Evolutionary conservation across 2,113 vertebrate species (phyloP), one percentile per base, ranked within the genome.

Genomic region (Melanotaenia duboulayi): DNA sequence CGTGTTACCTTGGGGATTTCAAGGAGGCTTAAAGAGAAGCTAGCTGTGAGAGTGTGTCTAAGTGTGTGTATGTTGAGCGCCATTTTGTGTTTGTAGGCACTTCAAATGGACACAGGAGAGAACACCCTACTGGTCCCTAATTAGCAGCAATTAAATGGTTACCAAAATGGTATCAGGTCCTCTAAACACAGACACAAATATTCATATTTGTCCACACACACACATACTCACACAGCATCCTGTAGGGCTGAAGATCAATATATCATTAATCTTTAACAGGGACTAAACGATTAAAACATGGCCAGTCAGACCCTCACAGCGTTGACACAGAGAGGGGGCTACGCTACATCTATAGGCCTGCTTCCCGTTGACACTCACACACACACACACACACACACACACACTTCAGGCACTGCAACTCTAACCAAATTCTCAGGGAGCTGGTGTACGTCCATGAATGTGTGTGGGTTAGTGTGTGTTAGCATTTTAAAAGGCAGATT

Each of bases 261-360:
- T 74, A 81, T 90, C 88, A 93, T 93, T 91, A 92, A 93, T 91
- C 91, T 92, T 93, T 94, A 90, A 94, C 86, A 76, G 78, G 80
- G 83, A 90, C 91, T 92, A 94, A 93, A 92, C 79, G 84, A 84
- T 86, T 83, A 84, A 92, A 90, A 88, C 17, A 51, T 37, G 25
- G 64, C 69, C 84, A 65, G 86, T n/a, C 87, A 85, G 84, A 86
- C 87, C 84, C 84, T 91, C 73, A 52, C 80, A 88, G 87, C 16
- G 71, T 63, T 39, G 54, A 65, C 78, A 75, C 84, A 79, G 76
- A 80, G 92, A 89, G 82, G 92, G 94, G 94, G 94, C 83, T 91
- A 94, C 91, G 87, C 67, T 88, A 86, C 88, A 87, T 81, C 76
- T 82, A 94, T 92, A 85, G 74, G 78, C 87, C 93, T 85, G 85